Conservation (phyloP, 2,888 invertebrate species). For the Seladonia tumulorum region DNA sequence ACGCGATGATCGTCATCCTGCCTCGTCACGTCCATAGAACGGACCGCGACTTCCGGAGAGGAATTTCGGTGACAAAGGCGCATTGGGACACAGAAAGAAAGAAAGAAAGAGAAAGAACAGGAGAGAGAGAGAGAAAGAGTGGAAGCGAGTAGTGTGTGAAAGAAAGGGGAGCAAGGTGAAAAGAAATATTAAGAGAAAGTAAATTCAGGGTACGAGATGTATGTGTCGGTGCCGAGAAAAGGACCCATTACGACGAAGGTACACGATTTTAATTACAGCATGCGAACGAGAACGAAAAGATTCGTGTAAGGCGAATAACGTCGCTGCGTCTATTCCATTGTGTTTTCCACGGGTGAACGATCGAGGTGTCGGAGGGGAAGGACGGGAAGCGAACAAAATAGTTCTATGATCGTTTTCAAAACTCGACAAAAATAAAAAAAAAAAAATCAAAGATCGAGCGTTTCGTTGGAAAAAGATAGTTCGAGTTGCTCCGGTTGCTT, state of each 20-base stretch:
- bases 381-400: not conserved
- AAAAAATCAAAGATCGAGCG: not conserved
- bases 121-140: not conserved
- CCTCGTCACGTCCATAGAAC: not conserved
- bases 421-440: not conserved
- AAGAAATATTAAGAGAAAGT: conserved; percentile 13
- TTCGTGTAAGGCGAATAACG: conserved; percentile 42
- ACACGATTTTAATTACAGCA: conserved; percentile 50
- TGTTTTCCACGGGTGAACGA: conserved; percentile 19
- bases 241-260: conserved; percentile 41
- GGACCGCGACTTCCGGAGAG: not conserved
- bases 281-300: conserved; percentile 31
- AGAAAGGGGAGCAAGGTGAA: conserved; percentile 1
- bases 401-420: not conserved
- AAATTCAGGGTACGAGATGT: conserved; percentile 44
- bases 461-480: not conserved
- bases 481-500: conserved; percentile 15
- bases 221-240: conserved; percentile 47
- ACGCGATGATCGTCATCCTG: conserved; percentile 3
- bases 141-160: not conserved
- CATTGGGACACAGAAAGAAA: not conserved
- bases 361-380: not conserved
- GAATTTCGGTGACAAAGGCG: conserved; percentile 4
- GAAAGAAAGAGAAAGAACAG: not conserved
- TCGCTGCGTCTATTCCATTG: conserved; percentile 45